Evolutionary conservation across 2,797 vertebrate species (phyloP), one percentile per base, ranked within the genome.

Genomic region (Nannoperca australis): DNA sequence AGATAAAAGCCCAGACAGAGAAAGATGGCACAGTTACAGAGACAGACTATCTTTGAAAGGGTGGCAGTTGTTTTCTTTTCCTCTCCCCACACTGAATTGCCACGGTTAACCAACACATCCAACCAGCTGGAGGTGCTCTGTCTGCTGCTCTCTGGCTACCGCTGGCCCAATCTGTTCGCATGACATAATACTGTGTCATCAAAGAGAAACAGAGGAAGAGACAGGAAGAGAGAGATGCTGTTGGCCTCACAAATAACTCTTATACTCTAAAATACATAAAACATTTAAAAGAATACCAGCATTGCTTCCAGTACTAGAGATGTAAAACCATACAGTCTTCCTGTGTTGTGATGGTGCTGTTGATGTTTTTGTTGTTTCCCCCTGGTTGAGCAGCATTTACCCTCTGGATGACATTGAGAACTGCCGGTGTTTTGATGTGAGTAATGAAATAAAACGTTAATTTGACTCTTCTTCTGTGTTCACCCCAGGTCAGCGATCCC

Each of bases 371-470:
- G 73, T 73, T 61, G 34, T 79, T 81, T 55, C 45, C 64, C 20
- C 13, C 61, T 38, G 17, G 53, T 59, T 55, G 75, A 86, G 51
- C 80, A 70, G 12, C 5, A 1, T 84, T 91, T 89, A 87, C 76
- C 90, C 89, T 91, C 80, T 85, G 76, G 76, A 81, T 85, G 90
- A 91, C 91, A 92, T 93, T 92, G 87, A 80, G 83, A 91, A 73
- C 54, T 67, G 79, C 69, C 24, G 65, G 34, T 72, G 82, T 78
- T 91, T 82, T 67, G 14, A 68, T 55, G 78, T 58, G 60, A 91
- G 84, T 92, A 90, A 94, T 91, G 79, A 87, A 94, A 94, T 92
- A 83, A 93, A 84, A 80, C 82, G 51, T 84, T 92, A 82, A 93
- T 91, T 86, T 82, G 85, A 86, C 83, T 89, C 73, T 80, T 90